Base-by-base conservation (phyloP, 2,797 vertebrate species). In the Arrhamphus sclerolepis region DNA sequence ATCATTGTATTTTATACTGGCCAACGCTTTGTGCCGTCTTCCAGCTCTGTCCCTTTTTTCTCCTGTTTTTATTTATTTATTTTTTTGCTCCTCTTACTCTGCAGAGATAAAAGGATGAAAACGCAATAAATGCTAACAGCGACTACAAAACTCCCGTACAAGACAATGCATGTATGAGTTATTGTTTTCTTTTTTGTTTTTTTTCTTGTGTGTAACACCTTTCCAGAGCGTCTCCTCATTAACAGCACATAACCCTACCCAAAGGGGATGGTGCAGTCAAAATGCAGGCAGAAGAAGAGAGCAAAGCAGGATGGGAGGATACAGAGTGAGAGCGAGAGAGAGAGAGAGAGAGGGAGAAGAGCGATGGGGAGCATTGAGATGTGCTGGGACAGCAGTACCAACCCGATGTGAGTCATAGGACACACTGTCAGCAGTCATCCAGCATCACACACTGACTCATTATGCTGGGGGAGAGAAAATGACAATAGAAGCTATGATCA, bases 391-490 rank as follows among this genome's bases (percentile, higher is more conserved):
- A 85, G 85, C 82, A 84, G 76, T 75, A 79, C 79, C 82, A 83
- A 66, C 70, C 80, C 39, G 21, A 79, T 47, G 80, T 84, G 86
- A 87, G 73, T 88, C 84, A 88, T 57, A 77, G 84, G 81, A 84
- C 80, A 79, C 70, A 58, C 77, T 85, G 85, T 89, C 86, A 87
- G 81, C 83, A 87, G 79, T 65, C 85, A 83, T 86, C 84, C 73
- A 70, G 73, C 87, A 83, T 86, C 82, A 83, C 75, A 85, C 78
- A 81, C 80, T 84, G 82, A 89, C 82, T 89, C 82, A 89, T 87
- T 88, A 86, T 20, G 49, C 84, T 72, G 80, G 59, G 78, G 77
- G 85, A 88, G 76, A 75, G 34, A 62, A 77, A 73, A 84, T 72
- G 79, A 86, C 84, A 86, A 87, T 71, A 71, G 76, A 22, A 55